A percentile compares a stretch with the other conserved stretches of the same genome.
Evolutionary conservation across 2,888 invertebrate genomes (phyloP).

Genomic region (Hofmannophila pseudospretella): DNA sequence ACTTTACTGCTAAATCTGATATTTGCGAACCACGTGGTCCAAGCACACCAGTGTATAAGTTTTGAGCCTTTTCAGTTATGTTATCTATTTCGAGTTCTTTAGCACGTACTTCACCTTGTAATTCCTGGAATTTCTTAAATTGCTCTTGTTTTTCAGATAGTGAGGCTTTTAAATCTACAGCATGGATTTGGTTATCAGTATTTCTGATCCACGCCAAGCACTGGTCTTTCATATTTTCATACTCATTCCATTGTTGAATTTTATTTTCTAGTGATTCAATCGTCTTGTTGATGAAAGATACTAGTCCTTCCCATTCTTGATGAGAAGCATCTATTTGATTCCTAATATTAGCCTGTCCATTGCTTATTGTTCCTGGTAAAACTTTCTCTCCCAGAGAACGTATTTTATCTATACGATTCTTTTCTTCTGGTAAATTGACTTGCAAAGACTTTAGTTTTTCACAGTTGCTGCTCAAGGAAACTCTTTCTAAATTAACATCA

Average conservation of each 20-base stretch:
- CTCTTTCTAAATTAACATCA: slow-evolving; percentile 89
- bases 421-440: slow-evolving; percentile 89
- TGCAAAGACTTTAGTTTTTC: slow-evolving; percentile 90
- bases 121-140: slow-evolving; percentile 84
- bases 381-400: slow-evolving; percentile 92
- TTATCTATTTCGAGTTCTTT: slow-evolving; percentile 95
- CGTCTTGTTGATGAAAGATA: slow-evolving; percentile 85
- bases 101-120: slow-evolving; percentile 93
- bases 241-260: slow-evolving; percentile 94
- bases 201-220: slow-evolving; percentile 92
- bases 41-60: slow-evolving; percentile 85
- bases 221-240: slow-evolving; percentile 90
- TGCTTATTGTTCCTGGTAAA: slow-evolving; percentile 89
- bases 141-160: slow-evolving; percentile 91
- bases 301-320: slow-evolving; percentile 92
- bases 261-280: slow-evolving; percentile 89
- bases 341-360: slow-evolving; percentile 90
- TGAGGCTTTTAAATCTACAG: slow-evolving; percentile 90
- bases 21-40: slow-evolving; percentile 88
- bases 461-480: slow-evolving; percentile 90
- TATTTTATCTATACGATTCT: slow-evolving; percentile 88
- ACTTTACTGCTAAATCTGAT: slow-evolving; percentile 93
- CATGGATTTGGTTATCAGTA: slow-evolving; percentile 91
- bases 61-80: slow-evolving; percentile 93
- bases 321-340: slow-evolving; percentile 92